Percentiles rank a stretch among this genome's conserved stretches.
Conservation (phyloP, 2,888 invertebrate genomes). For the Amblyteles armatorius region DNA sequence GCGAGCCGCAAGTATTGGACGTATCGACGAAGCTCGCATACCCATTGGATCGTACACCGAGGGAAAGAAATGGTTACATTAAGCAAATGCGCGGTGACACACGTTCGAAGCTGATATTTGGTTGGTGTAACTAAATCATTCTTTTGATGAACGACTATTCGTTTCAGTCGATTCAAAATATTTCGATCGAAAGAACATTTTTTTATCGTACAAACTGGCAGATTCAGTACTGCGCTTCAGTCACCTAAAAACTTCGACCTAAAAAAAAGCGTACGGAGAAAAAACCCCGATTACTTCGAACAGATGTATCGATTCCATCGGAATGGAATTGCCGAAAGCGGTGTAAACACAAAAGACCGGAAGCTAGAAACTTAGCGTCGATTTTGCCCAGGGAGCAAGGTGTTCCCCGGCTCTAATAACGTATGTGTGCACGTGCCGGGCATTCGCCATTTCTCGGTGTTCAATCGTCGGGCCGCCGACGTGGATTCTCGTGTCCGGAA, state of each 20-base stretch:
- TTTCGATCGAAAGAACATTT: too few relatives aligned
- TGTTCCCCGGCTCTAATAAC: constrained; percentile 62
- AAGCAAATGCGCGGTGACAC: too few relatives aligned
- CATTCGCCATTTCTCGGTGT: constrained; percentile 69
- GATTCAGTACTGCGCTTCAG: too few relatives aligned
- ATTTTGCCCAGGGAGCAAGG: not conserved
- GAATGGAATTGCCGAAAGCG: not conserved
- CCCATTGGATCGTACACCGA: not conserved
- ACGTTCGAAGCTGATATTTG: too few relatives aligned
- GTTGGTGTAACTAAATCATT: too few relatives aligned
- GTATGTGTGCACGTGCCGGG: constrained; percentile 70
- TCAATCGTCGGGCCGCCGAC: constrained; percentile 16
- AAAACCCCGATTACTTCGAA: not conserved
- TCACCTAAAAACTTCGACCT: too few relatives aligned
- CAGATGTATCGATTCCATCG: not conserved
- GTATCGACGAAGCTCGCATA: constrained; percentile 4
- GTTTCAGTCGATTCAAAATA: too few relatives aligned
- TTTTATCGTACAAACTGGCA: too few relatives aligned
- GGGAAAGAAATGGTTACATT: too few relatives aligned
- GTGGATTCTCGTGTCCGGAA: constrained; percentile 56
- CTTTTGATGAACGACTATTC: too few relatives aligned
- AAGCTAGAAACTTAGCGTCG: not conserved
- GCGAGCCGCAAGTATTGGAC: not conserved
- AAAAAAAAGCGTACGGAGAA: too few relatives aligned
- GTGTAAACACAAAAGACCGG: not conserved